Base-by-base conservation (phyloP, 2,888 invertebrate species). In the Incurvaria masculella region DNA sequence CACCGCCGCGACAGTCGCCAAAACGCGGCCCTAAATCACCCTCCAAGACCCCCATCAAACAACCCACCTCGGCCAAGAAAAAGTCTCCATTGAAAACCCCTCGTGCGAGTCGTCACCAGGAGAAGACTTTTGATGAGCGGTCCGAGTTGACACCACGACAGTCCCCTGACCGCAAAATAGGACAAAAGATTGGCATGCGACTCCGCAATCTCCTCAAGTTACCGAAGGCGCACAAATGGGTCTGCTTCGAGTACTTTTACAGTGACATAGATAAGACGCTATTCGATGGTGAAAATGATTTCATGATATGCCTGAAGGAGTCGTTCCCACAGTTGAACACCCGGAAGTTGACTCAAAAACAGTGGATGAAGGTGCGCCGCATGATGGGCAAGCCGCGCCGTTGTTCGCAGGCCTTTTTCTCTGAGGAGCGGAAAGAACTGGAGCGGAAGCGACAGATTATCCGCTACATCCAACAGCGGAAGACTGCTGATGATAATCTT, bases 191-290 rank as follows among this genome's bases (percentile, higher is more conserved):
- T 58, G 96, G 96, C 2, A 84, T 93, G 75, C 81, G 94, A 54
- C 74, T 95, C 50, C 81, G 94, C 55, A 99, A 99, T 75, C 81
- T 99, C 23, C 79, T 99, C 4, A 98, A 98, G 72, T 74, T 99
- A 54, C 98, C 99, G 1, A 98, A 98, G 78, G 98, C 98, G 4
- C 97, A 98, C 66, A 96, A 95, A 72, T 98, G 97, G 96, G 97
- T 98, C 8, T 97, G 96, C 69, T 98, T 95, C 71, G 99, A 99
- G 69, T 99, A 97, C 89, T 99, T 99, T 73, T 99, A 99, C 71
- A 97, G 98, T 57, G 97, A 97, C 62, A 90, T 99, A 58, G 99
- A 99, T 65, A 89, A 90, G 64, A 89, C 94, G 27, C 76, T 99
- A 33, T 98, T 99, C 72, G 87, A 91, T 56, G 95, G 94, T 33